Evolutionary conservation across 2,888 invertebrate genomes (phyloP).

Genomic region (Molorchus minor): DNA sequence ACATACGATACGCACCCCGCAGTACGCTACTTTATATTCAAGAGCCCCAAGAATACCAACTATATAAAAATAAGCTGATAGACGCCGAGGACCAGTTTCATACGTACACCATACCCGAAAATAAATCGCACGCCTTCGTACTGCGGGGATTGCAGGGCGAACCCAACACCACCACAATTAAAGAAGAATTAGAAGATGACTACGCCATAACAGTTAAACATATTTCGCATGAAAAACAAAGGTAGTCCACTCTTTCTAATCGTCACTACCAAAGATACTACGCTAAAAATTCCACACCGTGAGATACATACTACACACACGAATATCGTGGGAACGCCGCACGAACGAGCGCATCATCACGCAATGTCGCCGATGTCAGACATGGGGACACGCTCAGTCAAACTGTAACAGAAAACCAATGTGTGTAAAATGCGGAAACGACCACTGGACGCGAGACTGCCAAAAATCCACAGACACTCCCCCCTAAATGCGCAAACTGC

Average conservation of each 20-base stretch:
- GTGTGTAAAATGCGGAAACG: slow-evolving; percentile 1
- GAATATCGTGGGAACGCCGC: neutral
- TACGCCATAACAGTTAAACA: neutral
- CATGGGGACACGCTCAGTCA: neutral
- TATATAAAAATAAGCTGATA: too few relatives aligned
- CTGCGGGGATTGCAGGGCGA: neutral
- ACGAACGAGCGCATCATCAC: slow-evolving; percentile 21
- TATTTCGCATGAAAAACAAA: neutral
- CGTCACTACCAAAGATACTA: neutral
- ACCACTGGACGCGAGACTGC: neutral
- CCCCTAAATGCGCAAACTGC: slow-evolving; percentile 4
- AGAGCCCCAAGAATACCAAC: too few relatives aligned
- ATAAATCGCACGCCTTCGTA: neutral
- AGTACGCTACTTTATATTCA: too few relatives aligned
- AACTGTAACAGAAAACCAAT: neutral
- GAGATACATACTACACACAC: neutral
- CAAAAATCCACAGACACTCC: neutral
- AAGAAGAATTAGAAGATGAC: neutral
- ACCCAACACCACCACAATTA: neutral
- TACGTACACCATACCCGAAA: too few relatives aligned
- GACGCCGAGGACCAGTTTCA: too few relatives aligned
- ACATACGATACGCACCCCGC: too few relatives aligned
- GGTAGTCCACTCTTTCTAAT: neutral
- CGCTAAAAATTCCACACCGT: neutral
- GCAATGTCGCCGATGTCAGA: slow-evolving; percentile 10